Evolutionary conservation across 1,140 invertebrate species (phyloP).

Genomic region (Rhyacophila brunnea): DNA sequence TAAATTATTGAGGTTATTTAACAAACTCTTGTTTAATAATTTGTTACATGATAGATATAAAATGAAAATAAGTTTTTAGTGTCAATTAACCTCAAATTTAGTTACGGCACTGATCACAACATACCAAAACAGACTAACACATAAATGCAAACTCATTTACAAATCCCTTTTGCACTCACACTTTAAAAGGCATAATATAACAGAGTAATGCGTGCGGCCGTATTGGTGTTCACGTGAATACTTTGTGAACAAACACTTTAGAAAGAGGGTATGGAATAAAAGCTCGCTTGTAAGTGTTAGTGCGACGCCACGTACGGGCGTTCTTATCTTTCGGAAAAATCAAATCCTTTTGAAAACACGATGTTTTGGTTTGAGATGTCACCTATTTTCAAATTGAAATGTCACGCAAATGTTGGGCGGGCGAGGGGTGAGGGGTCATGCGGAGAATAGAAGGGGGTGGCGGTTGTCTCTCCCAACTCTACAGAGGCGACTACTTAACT

Average conservation of each 20-base stretch:
- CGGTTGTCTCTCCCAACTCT: not conserved
- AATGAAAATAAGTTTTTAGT: no score
- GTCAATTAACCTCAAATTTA: no score
- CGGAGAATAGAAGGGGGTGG: no score
- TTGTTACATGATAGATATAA: no score
- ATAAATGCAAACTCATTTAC: not conserved
- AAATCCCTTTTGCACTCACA: no score
- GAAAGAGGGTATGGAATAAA: slow-evolving; percentile 9
- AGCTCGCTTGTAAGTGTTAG: not conserved
- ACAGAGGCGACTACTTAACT: no score
- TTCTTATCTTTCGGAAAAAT: slow-evolving; percentile 22
- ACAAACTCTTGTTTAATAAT: no score
- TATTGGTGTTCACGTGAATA: not conserved
- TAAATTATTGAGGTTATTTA: no score
- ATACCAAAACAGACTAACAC: not conserved
- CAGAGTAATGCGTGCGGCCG: no score
- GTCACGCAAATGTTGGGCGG: slow-evolving; percentile 28
- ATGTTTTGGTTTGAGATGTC: slow-evolving; percentile 33
- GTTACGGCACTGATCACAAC: not conserved
- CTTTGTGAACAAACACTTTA: slow-evolving; percentile 14
- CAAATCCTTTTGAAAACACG: slow-evolving; percentile 33
- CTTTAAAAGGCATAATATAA: no score
- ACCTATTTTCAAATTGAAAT: slow-evolving; percentile 35
- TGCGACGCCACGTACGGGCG: not conserved
- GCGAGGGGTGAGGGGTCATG: not conserved